These are phyloP conservation scores for Eremobia ochroleuca DNA, from an alignment of 2,888 invertebrate genomes.

Conservation along the genomic window DNA sequence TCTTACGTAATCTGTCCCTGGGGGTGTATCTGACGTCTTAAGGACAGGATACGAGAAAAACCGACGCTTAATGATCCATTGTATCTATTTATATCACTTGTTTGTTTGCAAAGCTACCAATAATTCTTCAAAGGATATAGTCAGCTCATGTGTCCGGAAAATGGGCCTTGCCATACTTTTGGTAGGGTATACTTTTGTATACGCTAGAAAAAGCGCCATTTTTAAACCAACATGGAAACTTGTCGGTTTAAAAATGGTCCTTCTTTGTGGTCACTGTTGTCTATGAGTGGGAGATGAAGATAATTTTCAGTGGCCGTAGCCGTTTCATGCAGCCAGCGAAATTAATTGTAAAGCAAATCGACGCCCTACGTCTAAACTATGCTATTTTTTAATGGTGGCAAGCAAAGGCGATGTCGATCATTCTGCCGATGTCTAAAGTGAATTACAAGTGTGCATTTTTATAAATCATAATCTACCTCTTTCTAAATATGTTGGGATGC, in stretches of 20 bases:
- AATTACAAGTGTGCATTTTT: too few relatives aligned
- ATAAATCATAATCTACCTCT: too few relatives aligned
- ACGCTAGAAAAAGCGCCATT: too few relatives aligned
- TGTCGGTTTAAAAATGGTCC: neutral
- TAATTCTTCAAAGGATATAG: neutral
- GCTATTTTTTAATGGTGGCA: too few relatives aligned
- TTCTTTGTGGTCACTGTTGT: neutral
- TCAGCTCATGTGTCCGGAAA: neutral
- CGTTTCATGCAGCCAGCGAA: too few relatives aligned
- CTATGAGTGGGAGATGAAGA: neutral
- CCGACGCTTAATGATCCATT: constrained; percentile 45
- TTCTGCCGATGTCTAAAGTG: too few relatives aligned
- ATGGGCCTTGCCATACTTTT: neutral
- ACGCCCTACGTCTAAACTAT: too few relatives aligned
- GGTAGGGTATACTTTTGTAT: neutral
- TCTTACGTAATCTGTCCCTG: constrained; percentile 57
- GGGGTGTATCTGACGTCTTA: constrained; percentile 39
- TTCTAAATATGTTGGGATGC: too few relatives aligned
- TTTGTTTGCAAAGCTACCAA: neutral
- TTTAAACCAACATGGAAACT: too few relatives aligned
- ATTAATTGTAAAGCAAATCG: too few relatives aligned
- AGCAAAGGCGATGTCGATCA: too few relatives aligned
- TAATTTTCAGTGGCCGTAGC: neutral
- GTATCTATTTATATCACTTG: neutral
- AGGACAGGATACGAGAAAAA: constrained; percentile 37